Evolutionary conservation across 2,113 vertebrate species (phyloP), one percentile per base, ranked within the genome.

Genomic region (Lampris megalopsis): DNA sequence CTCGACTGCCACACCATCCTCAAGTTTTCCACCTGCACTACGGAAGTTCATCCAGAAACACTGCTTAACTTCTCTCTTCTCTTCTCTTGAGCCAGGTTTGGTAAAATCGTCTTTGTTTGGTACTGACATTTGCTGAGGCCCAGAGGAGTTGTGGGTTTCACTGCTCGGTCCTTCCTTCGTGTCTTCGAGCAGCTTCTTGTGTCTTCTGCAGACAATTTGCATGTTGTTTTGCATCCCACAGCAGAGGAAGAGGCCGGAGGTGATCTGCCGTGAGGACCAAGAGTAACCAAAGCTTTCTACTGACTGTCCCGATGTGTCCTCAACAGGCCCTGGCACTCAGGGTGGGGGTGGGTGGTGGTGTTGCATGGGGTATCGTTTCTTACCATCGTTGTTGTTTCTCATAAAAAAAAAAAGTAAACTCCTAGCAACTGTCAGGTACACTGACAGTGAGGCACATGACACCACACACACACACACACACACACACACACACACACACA

Each of bases 251-350:
- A 68, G 62, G 78, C 9, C 63, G 81, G 36, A 74, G 76, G 61
- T 87, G 78, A 85, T 86, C 84, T 61, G 24, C 63, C 58, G 42
- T 73, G 49, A 73, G 45, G 54, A 71, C 47, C 49, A 62, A 65
- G n/a, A 64, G 71, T 71, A 86, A 86, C 89, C 73, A 86, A 73
- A 74, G 56, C 42, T 65, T 56, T 77, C 54, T 74, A 43, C 52
- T 47, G 56, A 69, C 35, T 65, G 53, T 57, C 42, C 36, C 43
- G 57, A 11, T 13, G 56, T 1, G 1, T 38, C 52, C 64, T 75
- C 13, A 10, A 5, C 53, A 60, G 64, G 56, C 36, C 35, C 42
- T 24, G 37, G 48, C 6, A 58, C 35, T 58, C 35, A 9, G 40
- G 59, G 1, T 24, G 24, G 24, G 24, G 24, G 24, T 24, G 24